A percentile compares a stretch with the other conserved stretches of the same genome.
Conservation (phyloP, 1,140 invertebrate genomes). For the Leptopilina clavipes region DNA sequence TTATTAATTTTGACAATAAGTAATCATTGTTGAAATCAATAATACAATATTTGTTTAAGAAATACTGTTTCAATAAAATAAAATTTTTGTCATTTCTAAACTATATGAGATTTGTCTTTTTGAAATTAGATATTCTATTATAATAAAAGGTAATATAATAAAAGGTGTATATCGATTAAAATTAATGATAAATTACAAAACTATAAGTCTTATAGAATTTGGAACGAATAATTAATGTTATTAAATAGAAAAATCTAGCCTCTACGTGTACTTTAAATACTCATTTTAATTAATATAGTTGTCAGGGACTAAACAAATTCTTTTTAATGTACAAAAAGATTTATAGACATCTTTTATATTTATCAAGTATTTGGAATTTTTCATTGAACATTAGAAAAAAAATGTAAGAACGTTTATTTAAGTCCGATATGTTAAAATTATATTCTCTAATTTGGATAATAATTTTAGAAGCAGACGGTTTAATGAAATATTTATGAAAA, state of each 20-base stretch:
- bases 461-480: too few species aligned
- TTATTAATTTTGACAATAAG: too few species aligned
- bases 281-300: background rate
- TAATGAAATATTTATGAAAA: background rate
- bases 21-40: too few species aligned
- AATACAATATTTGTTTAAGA: too few species aligned
- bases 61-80: too few species aligned
- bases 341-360: background rate
- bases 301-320: background rate
- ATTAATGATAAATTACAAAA: background rate
- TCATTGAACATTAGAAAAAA: too few species aligned
- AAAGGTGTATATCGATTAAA: background rate
- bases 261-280: background rate
- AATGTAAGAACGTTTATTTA: too few species aligned
- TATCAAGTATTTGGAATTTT: too few species aligned
- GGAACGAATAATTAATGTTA: background rate
- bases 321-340: background rate
- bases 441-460: too few species aligned
- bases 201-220: conserved; percentile 11
- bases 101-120: background rate
- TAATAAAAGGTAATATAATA: too few species aligned
- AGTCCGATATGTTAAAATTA: too few species aligned
- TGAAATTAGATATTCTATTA: background rate
- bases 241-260: background rate
- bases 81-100: too few species aligned